A percentile compares a stretch with the other conserved stretches of the same genome.
phyloP scores from a whole-genome alignment of 2,888 invertebrate species.

The Cremastinae sp. region DNA sequence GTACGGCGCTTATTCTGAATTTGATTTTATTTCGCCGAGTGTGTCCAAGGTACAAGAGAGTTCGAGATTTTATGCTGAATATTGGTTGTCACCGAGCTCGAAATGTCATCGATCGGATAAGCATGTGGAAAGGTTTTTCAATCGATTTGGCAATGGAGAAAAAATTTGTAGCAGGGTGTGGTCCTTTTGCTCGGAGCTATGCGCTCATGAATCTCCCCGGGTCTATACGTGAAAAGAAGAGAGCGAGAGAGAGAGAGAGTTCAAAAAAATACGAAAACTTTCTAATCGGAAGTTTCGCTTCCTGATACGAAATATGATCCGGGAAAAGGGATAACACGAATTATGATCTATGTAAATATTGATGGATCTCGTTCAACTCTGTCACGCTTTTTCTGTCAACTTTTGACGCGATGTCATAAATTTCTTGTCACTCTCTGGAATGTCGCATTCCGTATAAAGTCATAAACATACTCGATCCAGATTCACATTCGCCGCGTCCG shows the following conservation, averaged over 20 bases:
- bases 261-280: slow-evolving; percentile 60
- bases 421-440: neutral
- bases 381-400: neutral
- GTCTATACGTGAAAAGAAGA: slow-evolving; percentile 63
- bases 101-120: slow-evolving; percentile 19
- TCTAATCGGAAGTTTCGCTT: slow-evolving; percentile 65
- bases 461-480: neutral
- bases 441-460: neutral
- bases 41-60: neutral
- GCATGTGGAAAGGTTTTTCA: slow-evolving; percentile 29
- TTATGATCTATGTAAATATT: slow-evolving; percentile 9
- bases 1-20: no score
- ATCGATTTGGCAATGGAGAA: slow-evolving; percentile 46
- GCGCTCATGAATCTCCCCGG: slow-evolving; percentile 42
- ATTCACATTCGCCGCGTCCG: neutral
- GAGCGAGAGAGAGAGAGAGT: neutral
- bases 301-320: slow-evolving; percentile 39
- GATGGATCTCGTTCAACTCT: neutral
- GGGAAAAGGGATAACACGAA: neutral
- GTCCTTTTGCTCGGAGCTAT: slow-evolving; percentile 66
- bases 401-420: neutral
- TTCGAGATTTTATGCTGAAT: neutral
- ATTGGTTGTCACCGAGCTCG: slow-evolving; percentile 1
- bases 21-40: neutral
- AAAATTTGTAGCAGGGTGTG: slow-evolving; percentile 67